Evolutionary conservation across 2,113 vertebrate species (phyloP).

Genomic region (Pomatorhinus ruficollis): DNA sequence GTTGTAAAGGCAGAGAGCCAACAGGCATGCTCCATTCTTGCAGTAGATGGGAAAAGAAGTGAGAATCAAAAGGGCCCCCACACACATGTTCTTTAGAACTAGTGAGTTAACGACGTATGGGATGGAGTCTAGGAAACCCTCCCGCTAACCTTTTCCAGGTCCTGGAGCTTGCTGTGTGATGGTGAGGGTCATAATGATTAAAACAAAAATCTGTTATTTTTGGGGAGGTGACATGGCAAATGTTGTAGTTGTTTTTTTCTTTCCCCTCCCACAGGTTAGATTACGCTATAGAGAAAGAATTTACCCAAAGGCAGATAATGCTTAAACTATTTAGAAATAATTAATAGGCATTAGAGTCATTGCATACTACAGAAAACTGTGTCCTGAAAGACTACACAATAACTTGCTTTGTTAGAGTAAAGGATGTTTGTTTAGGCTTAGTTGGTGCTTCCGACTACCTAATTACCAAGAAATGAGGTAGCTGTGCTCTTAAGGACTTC

Average conservation of each 20-base stretch:
- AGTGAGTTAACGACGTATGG: neutral
- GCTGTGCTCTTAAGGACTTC: neutral
- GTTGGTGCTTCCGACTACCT: neutral
- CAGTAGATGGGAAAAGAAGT: neutral
- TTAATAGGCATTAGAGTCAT: slow-evolving; percentile 42
- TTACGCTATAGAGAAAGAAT: slow-evolving; percentile 41
- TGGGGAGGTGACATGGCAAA: neutral
- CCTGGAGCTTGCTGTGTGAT: neutral
- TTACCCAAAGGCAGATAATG: slow-evolving; percentile 45
- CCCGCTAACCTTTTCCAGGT: neutral
- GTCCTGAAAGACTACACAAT: slow-evolving; percentile 33
- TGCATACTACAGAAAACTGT: neutral
- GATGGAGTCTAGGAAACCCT: neutral
- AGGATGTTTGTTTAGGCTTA: slow-evolving; percentile 57
- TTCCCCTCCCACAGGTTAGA: slow-evolving; percentile 12
- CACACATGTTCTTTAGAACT: neutral
- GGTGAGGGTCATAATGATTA: neutral
- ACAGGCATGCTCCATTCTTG: neutral
- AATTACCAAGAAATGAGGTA: slow-evolving; percentile 35
- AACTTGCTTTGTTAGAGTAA: slow-evolving; percentile 39
- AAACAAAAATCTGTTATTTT: neutral
- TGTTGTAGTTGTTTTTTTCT: neutral
- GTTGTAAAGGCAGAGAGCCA: neutral
- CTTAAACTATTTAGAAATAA: slow-evolving; percentile 57
- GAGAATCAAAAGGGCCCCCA: neutral